Evolutionary conservation across 2,113 vertebrate genomes (phyloP).

Genomic region (Tachuris rubrigastra): DNA sequence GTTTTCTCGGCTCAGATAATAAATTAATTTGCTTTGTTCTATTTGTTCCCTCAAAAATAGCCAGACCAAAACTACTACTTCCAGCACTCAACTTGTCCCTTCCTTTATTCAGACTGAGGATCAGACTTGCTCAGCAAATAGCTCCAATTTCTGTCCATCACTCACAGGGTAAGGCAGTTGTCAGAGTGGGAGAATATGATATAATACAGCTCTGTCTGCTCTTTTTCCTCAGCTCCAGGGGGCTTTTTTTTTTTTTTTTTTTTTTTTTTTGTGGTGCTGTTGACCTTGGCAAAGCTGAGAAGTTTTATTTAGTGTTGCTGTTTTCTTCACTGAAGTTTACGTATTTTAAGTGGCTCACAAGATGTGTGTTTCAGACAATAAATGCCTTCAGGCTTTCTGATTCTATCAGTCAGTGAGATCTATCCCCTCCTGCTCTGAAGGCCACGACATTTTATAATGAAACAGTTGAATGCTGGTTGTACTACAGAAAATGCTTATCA

Average conservation of each 20-base stretch:
- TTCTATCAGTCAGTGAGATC: slow-evolving; percentile 41
- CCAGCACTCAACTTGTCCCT: background rate
- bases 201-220: slow-evolving; percentile 7
- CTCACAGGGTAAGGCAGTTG: background rate
- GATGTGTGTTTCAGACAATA: slow-evolving; percentile 36
- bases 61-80: background rate
- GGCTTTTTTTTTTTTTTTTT: background rate
- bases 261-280: background rate
- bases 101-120: background rate
- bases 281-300: slow-evolving; percentile 42
- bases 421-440: background rate
- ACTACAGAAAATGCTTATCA: background rate
- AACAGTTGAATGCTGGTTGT: background rate
- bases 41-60: background rate
- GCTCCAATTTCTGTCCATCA: slow-evolving; percentile 41
- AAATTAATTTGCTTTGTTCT: background rate
- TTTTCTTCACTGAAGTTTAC: slow-evolving; percentile 50
- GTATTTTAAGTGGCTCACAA: slow-evolving; percentile 31
- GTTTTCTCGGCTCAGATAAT: background rate
- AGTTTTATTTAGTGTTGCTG: slow-evolving; percentile 52
- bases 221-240: background rate
- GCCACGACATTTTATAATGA: background rate
- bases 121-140: slow-evolving; percentile 34
- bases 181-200: slow-evolving; percentile 39
- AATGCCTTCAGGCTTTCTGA: slow-evolving; percentile 39